Base-by-base conservation (phyloP, 2,113 vertebrate genomes). In the Bolborhynchus lineola region DNA sequence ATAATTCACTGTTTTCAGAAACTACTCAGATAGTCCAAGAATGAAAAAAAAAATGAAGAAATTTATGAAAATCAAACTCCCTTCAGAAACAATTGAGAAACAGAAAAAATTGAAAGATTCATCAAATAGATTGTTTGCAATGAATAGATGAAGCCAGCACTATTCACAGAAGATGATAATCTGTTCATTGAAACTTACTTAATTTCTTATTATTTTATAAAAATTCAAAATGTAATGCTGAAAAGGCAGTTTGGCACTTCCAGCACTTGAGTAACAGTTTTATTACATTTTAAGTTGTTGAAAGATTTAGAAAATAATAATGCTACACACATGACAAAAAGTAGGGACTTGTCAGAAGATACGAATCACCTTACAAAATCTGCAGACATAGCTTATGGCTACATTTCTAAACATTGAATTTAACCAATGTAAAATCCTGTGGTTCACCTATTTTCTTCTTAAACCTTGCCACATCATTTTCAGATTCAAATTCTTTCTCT, bases 1-100 rank as follows among this genome's bases (percentile, higher is more conserved):
- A 12, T 60, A 93, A 81, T 52, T 92, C 47, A 67, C 18, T 82
- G 75, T 95, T 91, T 95, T 94, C 52, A 79, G 84, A 87, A 96
- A 49, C 20, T n/a, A 35, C 57, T 83, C 57, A 92, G 44, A 64
- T 64, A 85, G n/a, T 57, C 64, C 52, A 92, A 78, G 37, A 82
- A 81, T 63, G 39, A 39, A 39, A 39, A n/a, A 81, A 76, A 28
- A 94, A 90, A 85, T 71, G 26, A 94, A 93, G 13, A 84, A 88
- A 71, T 68, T 53, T 37, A 31, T 82, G 42, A 90, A 96, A 91
- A 90, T 77, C 8, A 75, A 91, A 63, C 12, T 72, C 23, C 19
- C 13, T 75, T 89, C 24, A 41, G 28, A 82, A 80, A 74, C 23
- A 84, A 39, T 3, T 67, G 49, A 29, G 49, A 94, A 82, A 69